Evolutionary conservation across 2,113 vertebrate genomes (phyloP).

Genomic region (Psephotus haematonotus): DNA sequence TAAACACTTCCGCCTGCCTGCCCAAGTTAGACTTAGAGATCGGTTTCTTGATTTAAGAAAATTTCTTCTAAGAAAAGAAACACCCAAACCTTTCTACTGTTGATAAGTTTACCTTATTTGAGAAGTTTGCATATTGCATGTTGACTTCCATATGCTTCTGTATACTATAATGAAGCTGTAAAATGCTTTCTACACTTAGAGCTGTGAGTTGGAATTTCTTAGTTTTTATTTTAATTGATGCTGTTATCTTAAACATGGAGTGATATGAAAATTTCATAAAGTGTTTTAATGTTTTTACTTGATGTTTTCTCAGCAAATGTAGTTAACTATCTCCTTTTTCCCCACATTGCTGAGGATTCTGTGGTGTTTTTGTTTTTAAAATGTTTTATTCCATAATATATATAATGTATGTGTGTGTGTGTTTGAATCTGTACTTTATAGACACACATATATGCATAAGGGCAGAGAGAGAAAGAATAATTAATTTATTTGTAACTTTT

Average conservation of each 20-base stretch:
- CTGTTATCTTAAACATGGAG: neutral
- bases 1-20: neutral
- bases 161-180: neutral
- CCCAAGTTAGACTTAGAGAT: neutral
- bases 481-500: neutral
- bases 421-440: neutral
- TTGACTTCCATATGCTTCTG: neutral
- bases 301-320: neutral
- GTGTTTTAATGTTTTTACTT: neutral
- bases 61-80: neutral
- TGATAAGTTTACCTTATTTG: neutral
- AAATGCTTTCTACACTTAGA: neutral
- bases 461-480: neutral
- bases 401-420: fast-evolving
- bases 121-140: neutral
- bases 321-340: neutral
- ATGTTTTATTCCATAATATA: neutral
- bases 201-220: neutral
- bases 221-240: neutral
- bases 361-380: neutral
- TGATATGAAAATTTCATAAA: neutral
- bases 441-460: neutral
- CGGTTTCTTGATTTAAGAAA: neutral
- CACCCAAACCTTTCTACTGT: neutral
- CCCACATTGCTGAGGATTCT: neutral